These are phyloP conservation scores for Rhingia rostrata DNA, from an alignment of 2,888 invertebrate species.

Conservation along the genomic window DNA sequence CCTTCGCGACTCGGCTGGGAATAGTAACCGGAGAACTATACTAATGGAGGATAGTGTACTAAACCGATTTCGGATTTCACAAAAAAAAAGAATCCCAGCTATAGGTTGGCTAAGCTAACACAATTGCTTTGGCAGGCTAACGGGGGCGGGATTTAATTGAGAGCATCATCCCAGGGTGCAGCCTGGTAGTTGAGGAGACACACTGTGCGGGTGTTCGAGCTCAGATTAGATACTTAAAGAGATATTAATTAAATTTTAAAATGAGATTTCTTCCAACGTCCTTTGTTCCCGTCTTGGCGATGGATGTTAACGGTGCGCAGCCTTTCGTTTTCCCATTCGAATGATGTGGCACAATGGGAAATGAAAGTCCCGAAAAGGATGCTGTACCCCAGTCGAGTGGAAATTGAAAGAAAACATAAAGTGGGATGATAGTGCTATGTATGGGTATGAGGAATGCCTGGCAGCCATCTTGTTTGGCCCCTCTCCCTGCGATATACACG, in stretches of 20 bases:
- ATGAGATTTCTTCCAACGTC: constrained; percentile 47
- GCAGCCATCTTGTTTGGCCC: background rate
- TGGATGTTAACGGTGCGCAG: background rate
- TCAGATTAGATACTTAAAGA: constrained; percentile 65
- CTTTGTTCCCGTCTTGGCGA: constrained; percentile 10
- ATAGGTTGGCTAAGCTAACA: background rate
- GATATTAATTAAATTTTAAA: constrained; percentile 72
- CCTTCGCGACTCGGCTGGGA: constrained; percentile 29
- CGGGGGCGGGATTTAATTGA: constrained; percentile 42
- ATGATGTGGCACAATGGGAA: constrained; percentile 48
- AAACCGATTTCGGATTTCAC: constrained; percentile 39
- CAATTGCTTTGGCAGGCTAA: constrained; percentile 32
- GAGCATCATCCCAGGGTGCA: constrained; percentile 5
- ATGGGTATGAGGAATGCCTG: background rate
- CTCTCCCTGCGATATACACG: background rate
- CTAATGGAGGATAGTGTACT: constrained; percentile 44
- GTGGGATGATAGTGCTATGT: constrained; percentile 42
- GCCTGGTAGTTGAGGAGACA: constrained; percentile 20
- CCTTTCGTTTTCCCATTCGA: constrained; percentile 48
- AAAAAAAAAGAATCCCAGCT: background rate
- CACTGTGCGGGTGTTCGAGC: constrained; percentile 12
- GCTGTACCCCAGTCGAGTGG: constrained; percentile 46
- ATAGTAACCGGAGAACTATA: constrained; percentile 56
- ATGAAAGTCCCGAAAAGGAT: constrained; percentile 37
- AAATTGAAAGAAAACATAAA: constrained; percentile 71